Conservation (phyloP, 2,113 vertebrate genomes). For the Menidia beryllina region DNA sequence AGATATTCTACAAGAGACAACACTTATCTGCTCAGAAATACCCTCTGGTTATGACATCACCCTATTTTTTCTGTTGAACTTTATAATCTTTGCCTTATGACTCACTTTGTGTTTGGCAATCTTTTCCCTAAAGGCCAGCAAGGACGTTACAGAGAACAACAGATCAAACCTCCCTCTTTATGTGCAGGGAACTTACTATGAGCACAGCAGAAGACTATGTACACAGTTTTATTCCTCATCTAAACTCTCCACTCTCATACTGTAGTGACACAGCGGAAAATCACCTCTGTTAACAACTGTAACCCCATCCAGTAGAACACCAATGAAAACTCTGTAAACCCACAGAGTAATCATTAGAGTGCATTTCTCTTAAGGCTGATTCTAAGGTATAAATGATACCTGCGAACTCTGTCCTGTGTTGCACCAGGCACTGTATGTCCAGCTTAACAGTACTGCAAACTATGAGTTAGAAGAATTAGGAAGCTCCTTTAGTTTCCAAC, state of each 20-base stretch:
- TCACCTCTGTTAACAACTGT: conserved; percentile 20
- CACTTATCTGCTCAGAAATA: conserved; percentile 40
- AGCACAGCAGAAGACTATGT: neutral
- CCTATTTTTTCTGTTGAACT: conserved; percentile 16
- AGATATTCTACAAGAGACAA: conserved; percentile 24
- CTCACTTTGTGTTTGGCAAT: conserved; percentile 42
- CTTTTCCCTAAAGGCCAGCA: conserved; percentile 40
- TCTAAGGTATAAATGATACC: conserved; percentile 61
- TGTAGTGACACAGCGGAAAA: conserved; percentile 34
- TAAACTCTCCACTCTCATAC: neutral
- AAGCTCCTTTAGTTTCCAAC: conserved; percentile 25
- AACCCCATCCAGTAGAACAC: conserved; percentile 42
- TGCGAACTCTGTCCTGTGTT: conserved; percentile 46
- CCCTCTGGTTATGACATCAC: conserved; percentile 34
- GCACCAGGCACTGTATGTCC: conserved; percentile 16
- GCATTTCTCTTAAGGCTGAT: conserved; percentile 20
- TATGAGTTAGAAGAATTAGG: conserved; percentile 36
- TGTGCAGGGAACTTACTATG: conserved; percentile 22
- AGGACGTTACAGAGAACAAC: conserved; percentile 53
- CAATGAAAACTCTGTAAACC: conserved; percentile 16
- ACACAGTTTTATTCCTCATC: neutral
- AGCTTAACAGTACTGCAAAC: conserved; percentile 30
- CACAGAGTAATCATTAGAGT: conserved; percentile 39
- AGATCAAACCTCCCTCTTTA: conserved; percentile 18
- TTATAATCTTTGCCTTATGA: conserved; percentile 53